Conservation (phyloP, 2,113 vertebrate species). For the Anarhynchus alexandrinus region DNA sequence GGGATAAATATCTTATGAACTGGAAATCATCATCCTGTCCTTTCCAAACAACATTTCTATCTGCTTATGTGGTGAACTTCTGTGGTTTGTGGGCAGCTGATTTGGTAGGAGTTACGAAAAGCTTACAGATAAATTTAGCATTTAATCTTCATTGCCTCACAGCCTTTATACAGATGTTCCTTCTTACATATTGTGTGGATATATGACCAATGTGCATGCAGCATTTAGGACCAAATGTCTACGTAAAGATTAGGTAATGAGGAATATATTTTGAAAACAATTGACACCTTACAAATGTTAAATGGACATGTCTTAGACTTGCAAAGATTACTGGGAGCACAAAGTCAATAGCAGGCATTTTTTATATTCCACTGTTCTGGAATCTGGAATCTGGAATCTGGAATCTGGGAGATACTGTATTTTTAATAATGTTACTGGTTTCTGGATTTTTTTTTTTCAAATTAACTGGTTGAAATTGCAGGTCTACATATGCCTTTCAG, state of each 20-base stretch:
- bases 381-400: background rate
- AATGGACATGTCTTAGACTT: background rate
- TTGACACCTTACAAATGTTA: background rate
- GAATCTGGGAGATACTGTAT: background rate
- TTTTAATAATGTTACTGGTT: background rate
- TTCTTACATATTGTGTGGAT: background rate
- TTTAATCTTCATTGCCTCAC: slow-evolving; percentile 38
- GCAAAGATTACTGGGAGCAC: background rate
- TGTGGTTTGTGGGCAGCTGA: slow-evolving; percentile 57
- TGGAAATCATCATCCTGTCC: slow-evolving; percentile 51
- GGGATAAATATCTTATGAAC: slow-evolving; percentile 54
- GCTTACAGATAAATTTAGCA: slow-evolving; percentile 6
- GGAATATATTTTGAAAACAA: background rate
- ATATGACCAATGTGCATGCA: background rate
- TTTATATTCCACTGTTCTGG: background rate
- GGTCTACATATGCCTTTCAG: background rate
- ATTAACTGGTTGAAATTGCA: background rate
- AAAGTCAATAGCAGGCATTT: background rate
- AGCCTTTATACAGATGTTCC: slow-evolving; percentile 7
- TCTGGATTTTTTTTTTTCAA: background rate
- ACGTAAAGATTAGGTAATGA: background rate
- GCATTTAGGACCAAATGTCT: background rate
- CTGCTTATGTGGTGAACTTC: slow-evolving; percentile 53
- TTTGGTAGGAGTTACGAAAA: slow-evolving; percentile 37
- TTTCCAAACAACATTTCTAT: slow-evolving; percentile 54